Conservation (phyloP, 2,113 vertebrate genomes). For the Chinchilla lanigera region DNA sequence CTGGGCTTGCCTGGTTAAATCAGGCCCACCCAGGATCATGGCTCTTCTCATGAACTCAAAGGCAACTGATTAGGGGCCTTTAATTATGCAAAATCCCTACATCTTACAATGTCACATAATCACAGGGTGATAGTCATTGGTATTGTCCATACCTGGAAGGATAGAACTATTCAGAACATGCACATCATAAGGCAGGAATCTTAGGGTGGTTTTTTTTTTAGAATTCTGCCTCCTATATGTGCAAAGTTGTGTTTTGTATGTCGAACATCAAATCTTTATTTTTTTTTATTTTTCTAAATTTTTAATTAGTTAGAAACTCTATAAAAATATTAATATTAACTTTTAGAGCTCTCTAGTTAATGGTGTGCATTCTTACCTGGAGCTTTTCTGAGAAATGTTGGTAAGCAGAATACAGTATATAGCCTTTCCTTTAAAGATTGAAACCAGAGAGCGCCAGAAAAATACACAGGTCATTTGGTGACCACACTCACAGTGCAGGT, state of each 20-base stretch:
- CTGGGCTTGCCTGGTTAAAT: neutral
- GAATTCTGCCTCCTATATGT: neutral
- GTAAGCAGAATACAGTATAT: neutral
- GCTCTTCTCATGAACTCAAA: neutral
- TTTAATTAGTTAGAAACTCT: constrained; percentile 1
- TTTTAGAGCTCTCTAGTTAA: neutral
- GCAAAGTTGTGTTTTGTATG: neutral
- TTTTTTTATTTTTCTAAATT: no score
- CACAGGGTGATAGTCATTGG: neutral
- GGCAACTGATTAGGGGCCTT: neutral
- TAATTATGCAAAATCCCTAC: neutral
- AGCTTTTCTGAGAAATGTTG: neutral
- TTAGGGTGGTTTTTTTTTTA: neutral
- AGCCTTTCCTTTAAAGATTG: constrained; percentile 28
- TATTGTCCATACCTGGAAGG: neutral
- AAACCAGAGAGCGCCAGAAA: neutral
- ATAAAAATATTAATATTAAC: constrained; percentile 25
- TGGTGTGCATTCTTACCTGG: neutral
- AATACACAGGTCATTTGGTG: neutral
- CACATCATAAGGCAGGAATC: neutral
- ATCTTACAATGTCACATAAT: neutral
- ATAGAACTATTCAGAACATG: neutral
- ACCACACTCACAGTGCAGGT: neutral
- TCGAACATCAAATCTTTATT: neutral
- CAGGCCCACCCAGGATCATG: neutral